Conservation (phyloP, 2,888 invertebrate genomes). For the Eurytoma californica region DNA sequence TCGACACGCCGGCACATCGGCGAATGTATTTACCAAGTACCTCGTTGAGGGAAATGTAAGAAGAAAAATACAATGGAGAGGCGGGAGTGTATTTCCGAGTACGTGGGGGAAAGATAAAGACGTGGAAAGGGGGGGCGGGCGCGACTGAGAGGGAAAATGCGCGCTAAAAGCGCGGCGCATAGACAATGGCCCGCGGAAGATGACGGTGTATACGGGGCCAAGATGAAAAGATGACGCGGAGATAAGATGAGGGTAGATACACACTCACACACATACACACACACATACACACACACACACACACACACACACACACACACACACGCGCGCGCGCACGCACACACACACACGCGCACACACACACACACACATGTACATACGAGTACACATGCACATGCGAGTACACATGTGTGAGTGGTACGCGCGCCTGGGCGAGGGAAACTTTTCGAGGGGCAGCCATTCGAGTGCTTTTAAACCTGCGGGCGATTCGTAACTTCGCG, state of each 20-base stretch:
- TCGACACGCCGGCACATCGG: slow-evolving; percentile 16
- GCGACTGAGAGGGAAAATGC: slow-evolving; percentile 49
- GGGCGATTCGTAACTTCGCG: slow-evolving; percentile 43
- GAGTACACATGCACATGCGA: no score
- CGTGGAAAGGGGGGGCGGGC: slow-evolving; percentile 49
- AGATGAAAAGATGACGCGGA: not conserved
- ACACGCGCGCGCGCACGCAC: no score
- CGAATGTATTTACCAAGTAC: slow-evolving; percentile 43
- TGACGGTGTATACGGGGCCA: not conserved
- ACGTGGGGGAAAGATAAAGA: slow-evolving; percentile 42
- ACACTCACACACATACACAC: no score
- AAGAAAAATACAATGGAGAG: slow-evolving; percentile 40
- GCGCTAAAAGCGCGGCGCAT: slow-evolving; percentile 65
- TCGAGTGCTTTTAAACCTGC: slow-evolving; percentile 47
- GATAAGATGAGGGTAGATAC: no score
- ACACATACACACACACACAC: no score
- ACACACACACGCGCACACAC: no score
- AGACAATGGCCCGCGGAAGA: slow-evolving; percentile 55
- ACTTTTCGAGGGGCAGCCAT: slow-evolving; percentile 30
- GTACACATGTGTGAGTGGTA: no score
- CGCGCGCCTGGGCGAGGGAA: not conserved
- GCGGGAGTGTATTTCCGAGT: slow-evolving; percentile 41
- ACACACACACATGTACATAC: no score
- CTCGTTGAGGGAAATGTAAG: slow-evolving; percentile 43
- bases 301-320: no score